Base-by-base conservation (phyloP, 2,797 vertebrate species). In the Mastacembelus armatus region DNA sequence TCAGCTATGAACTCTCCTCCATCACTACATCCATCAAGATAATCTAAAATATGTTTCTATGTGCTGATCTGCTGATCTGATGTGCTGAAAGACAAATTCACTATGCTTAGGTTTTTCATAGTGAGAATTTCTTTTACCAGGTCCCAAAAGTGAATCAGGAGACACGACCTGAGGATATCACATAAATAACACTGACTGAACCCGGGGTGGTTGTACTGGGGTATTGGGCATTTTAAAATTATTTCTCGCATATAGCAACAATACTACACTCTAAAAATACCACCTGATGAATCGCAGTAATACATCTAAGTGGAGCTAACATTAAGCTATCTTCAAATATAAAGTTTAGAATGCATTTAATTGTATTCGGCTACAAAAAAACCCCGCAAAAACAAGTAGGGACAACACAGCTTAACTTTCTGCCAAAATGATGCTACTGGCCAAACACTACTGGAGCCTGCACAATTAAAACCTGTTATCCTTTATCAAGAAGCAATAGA, bases 401-500 rank as follows among this genome's bases (percentile, higher is more conserved):
- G 45, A 16, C 9, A 21, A 38, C 1, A 10, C 15, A 1, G 0
- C 3, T 16, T 18, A 16, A 18, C 39, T 39, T 19, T 5, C 7
- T 10, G 21, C 1, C 2, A 12, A 21, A 10, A 42, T 8, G 39
- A 42, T 42, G n/a, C 10, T 21, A 21, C 9, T 11, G 39, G 6
- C n/a, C n/a, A 18, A 39, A 8, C 8, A 7, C 16, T 39, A n/a
- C 15, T 5, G 7, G 9, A 18, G 7, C 4, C 2, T 24, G 7
- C 7, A 49, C 14, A 16, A 48, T 19, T 42, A 9, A 27, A 45
- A 48, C 12, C 14, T 1, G 29, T 8, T 24, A 26, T 69, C 50
- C 6, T 32, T 54, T 61, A 27, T n/a, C 22, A 50, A 42, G 19
- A 38, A 26, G 8, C 30, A 8, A 27, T 11, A 49, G 48, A 69